Evolutionary conservation across 2,888 invertebrate species (phyloP).

Genomic region (Bimastos eiseni): DNA sequence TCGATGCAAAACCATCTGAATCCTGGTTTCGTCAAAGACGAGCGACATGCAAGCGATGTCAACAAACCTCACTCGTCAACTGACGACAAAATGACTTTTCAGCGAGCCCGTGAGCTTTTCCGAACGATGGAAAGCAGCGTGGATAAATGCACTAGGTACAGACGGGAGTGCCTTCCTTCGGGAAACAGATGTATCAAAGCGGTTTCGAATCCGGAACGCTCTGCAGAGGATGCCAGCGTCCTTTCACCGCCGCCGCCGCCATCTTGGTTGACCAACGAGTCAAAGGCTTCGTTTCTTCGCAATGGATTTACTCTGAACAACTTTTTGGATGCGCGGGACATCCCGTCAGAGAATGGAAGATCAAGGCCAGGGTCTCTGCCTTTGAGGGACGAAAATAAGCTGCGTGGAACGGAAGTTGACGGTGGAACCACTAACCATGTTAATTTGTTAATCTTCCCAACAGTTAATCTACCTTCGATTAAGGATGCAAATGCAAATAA

Average conservation of each 20-base stretch:
- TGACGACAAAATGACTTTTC: not conserved
- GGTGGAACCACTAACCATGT: not conserved
- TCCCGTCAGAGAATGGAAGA: not conserved
- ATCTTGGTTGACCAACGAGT: not conserved
- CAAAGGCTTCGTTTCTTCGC: not conserved
- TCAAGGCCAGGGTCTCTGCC: not conserved
- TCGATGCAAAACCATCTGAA: not conserved
- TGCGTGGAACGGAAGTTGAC: not conserved
- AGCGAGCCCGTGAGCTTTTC: constrained; percentile 18
- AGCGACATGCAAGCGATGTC: not conserved
- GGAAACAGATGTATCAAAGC: not conserved
- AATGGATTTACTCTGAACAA: not conserved
- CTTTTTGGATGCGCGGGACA: not conserved
- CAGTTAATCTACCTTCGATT: not conserved
- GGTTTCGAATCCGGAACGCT: not conserved
- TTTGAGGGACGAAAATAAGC: not conserved
- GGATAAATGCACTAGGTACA: not conserved
- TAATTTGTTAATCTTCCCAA: not conserved
- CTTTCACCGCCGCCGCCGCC: not conserved
- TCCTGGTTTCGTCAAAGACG: not conserved
- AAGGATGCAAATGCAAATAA: constrained; percentile 5
- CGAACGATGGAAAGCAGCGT: not conserved
- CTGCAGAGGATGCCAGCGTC: not conserved
- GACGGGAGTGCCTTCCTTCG: not conserved
- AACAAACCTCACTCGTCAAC: not conserved